Conservation (phyloP, 2,113 vertebrate genomes). For the Erinaceus europaeus region DNA sequence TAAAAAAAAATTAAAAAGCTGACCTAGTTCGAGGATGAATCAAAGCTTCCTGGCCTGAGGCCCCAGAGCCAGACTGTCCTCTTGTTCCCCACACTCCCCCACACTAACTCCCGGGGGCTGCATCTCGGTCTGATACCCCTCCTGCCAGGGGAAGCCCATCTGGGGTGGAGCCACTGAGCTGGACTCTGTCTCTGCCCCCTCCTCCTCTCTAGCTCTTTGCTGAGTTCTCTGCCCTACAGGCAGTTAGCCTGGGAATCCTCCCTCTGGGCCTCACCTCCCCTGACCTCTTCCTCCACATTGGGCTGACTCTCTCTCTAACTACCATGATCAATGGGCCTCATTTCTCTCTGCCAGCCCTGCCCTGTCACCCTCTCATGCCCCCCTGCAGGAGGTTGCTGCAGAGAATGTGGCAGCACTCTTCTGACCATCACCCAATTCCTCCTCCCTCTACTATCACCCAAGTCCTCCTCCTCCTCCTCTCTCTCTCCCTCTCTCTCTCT, state of each 20-base stretch:
- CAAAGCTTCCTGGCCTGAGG: slow-evolving; percentile 69
- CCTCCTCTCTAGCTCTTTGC: neutral
- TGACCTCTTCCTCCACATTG: neutral
- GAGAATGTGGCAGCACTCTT: no score
- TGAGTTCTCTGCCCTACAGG: neutral
- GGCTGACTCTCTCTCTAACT: neutral
- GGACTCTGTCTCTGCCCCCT: neutral
- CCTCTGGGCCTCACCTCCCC: neutral
- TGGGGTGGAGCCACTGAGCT: neutral
- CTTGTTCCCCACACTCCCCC: slow-evolving; percentile 4
- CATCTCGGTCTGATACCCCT: neutral
- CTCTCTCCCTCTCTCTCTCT: neutral
- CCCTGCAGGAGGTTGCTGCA: no score
- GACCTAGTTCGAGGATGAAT: slow-evolving; percentile 77
- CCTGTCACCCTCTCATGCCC: neutral
- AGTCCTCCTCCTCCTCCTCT: neutral
- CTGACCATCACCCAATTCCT: neutral
- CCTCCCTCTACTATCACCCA: neutral
- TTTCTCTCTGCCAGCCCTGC: neutral
- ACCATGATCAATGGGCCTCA: neutral
- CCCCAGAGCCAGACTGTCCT: slow-evolving; percentile 48
- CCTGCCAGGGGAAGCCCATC: neutral
- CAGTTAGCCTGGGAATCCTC: neutral
- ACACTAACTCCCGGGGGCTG: neutral
- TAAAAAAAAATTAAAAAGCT: slow-evolving; percentile 58